These are phyloP conservation scores for Meteorus colon DNA, from an alignment of 2,888 invertebrate genomes.

Conservation along the genomic window DNA sequence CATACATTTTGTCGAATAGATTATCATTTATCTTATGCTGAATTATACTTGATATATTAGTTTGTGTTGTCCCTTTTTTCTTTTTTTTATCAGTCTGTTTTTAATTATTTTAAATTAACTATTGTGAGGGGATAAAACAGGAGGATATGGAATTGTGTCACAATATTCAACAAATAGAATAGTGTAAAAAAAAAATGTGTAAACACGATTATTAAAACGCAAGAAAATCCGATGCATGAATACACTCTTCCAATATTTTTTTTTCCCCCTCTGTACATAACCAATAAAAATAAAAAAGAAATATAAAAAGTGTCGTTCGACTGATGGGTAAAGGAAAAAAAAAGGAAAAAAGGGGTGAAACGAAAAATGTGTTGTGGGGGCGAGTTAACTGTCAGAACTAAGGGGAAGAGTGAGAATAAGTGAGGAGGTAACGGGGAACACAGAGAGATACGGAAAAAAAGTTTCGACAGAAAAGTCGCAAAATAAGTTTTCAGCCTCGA, in stretches of 20 bases:
- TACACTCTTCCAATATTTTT: neutral
- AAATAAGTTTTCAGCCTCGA: conserved; percentile 21
- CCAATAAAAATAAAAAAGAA: neutral
- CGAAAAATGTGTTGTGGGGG: neutral
- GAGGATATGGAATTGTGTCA: no score
- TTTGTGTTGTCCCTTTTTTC: neutral
- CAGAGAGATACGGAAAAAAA: neutral
- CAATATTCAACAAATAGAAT: no score
- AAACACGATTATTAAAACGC: no score
- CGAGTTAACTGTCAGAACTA: neutral
- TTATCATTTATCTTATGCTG: neutral
- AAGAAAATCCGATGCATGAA: neutral
- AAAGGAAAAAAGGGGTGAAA: neutral
- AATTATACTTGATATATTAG: neutral
- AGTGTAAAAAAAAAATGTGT: no score
- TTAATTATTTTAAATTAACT: neutral
- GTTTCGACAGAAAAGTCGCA: conserved; percentile 13
- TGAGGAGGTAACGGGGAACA: neutral
- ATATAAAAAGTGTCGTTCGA: neutral
- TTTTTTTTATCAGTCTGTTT: neutral
- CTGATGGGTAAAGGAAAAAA: neutral
- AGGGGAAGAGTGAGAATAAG: neutral
- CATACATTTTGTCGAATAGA: conserved; percentile 10
- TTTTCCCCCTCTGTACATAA: neutral
- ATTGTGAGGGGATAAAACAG: no score